phyloP scores from a whole-genome alignment of 64 coral and sea anemone species.

The Stichodactyla mertensii region DNA sequence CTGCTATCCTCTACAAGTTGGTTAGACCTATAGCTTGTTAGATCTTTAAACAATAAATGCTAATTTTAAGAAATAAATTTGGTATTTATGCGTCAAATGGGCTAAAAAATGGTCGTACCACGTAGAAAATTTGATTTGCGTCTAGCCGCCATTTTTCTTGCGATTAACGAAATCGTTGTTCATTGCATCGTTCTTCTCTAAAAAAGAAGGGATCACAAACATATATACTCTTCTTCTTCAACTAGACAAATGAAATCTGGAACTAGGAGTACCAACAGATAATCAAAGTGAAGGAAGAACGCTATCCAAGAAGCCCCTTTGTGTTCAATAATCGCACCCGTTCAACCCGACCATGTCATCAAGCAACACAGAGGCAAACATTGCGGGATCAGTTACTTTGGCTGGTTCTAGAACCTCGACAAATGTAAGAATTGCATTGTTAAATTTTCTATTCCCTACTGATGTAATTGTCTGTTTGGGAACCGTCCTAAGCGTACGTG shows the following conservation, averaged over 20 bases:
- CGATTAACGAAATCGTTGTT: background rate
- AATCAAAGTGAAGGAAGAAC: constrained; percentile 21
- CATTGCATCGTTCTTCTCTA: background rate
- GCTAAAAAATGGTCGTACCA: constrained; percentile 12
- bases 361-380: constrained; percentile 15
- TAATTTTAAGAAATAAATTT: constrained; percentile 16
- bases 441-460: constrained; percentile 2
- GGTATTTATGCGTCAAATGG: constrained; percentile 20
- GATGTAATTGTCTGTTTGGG: background rate
- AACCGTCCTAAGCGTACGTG: constrained; percentile 2
- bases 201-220: background rate
- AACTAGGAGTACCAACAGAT: background rate
- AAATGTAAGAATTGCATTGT: constrained; percentile 41
- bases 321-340: constrained; percentile 20
- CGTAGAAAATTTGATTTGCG: constrained; percentile 18
- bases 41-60: constrained; percentile 13
- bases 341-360: constrained; percentile 19
- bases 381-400: constrained; percentile 4
- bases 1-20: background rate
- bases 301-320: constrained; percentile 18
- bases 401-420: constrained; percentile 14
- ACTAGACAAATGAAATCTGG: constrained; percentile 23
- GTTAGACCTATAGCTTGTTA: constrained; percentile 4
- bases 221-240: background rate
- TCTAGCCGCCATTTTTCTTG: constrained; percentile 12